Conservation (phyloP, 2,888 invertebrate species). For the Schrankia costaestrigalis region DNA sequence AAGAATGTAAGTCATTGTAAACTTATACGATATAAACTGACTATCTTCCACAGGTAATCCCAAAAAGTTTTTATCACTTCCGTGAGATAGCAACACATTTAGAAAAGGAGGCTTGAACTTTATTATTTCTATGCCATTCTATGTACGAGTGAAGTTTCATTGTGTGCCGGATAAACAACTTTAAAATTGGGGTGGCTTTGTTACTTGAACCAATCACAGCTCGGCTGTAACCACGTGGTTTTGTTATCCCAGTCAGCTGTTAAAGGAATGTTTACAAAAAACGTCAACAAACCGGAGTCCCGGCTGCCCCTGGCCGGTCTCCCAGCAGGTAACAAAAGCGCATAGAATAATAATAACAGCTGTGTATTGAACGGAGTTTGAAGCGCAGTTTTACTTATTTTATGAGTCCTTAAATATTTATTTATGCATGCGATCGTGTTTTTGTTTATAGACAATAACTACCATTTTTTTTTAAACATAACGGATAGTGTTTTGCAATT, state of each 20-base stretch:
- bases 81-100: slow-evolving; percentile 17
- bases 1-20: no score
- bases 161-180: slow-evolving; percentile 16
- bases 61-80: no score
- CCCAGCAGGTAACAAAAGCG: slow-evolving; percentile 53
- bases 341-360: slow-evolving; percentile 30
- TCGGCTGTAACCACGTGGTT: slow-evolving; percentile 40
- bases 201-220: slow-evolving; percentile 42
- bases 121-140: slow-evolving; percentile 1
- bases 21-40: neutral
- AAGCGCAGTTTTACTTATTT: no score
- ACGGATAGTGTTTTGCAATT: no score
- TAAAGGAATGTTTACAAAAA: slow-evolving; percentile 63
- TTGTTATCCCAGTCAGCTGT: slow-evolving; percentile 70
- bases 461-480: no score
- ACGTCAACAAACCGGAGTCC: slow-evolving; percentile 53
- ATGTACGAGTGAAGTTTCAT: slow-evolving; percentile 9
- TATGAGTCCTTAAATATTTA: no score
- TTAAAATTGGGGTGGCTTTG: slow-evolving; percentile 34
- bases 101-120: slow-evolving; percentile 13
- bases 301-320: slow-evolving; percentile 20
- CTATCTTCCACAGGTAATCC: no score
- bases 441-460: no score
- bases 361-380: slow-evolving; percentile 23
- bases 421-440: no score